Evolutionary conservation across 1,140 invertebrate genomes (phyloP).

Genomic region (Ceratina japonica): DNA sequence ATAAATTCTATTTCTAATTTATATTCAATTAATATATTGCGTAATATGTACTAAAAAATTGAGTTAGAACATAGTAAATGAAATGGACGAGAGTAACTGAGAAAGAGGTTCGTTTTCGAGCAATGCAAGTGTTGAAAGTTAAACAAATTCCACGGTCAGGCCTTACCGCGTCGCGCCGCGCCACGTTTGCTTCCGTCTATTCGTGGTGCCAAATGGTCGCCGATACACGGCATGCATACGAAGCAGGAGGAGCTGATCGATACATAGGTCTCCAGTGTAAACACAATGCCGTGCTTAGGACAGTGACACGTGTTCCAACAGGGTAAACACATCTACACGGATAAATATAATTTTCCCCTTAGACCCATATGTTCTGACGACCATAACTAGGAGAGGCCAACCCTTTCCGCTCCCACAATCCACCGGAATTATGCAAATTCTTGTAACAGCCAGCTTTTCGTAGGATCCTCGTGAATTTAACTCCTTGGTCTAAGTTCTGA

Average conservation of each 20-base stretch:
- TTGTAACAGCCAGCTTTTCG: neutral
- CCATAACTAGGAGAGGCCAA: neutral
- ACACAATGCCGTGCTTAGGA: constrained; percentile 26
- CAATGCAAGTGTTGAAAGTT: no score
- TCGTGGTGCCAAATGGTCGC: constrained; percentile 10
- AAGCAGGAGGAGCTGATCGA: neutral
- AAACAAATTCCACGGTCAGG: no score
- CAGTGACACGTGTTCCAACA: constrained; percentile 43
- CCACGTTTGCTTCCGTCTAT: constrained; percentile 6
- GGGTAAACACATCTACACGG: constrained; percentile 26
- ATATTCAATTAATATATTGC: no score
- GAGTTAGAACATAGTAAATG: no score
- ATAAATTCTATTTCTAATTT: no score
- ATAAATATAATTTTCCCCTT: constrained; percentile 25
- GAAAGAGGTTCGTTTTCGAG: no score
- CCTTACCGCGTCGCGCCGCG: neutral
- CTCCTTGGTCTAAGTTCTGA: no score
- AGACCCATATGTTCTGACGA: constrained; percentile 15
- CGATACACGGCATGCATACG: constrained; percentile 32
- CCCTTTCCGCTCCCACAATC: neutral
- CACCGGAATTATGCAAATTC: constrained; percentile 17
- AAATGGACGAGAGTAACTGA: no score
- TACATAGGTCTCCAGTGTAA: constrained; percentile 38
- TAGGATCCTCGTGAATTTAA: neutral
- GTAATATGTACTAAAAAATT: no score